Conservation (phyloP, 2,888 invertebrate genomes). For the Molorchus minor region DNA sequence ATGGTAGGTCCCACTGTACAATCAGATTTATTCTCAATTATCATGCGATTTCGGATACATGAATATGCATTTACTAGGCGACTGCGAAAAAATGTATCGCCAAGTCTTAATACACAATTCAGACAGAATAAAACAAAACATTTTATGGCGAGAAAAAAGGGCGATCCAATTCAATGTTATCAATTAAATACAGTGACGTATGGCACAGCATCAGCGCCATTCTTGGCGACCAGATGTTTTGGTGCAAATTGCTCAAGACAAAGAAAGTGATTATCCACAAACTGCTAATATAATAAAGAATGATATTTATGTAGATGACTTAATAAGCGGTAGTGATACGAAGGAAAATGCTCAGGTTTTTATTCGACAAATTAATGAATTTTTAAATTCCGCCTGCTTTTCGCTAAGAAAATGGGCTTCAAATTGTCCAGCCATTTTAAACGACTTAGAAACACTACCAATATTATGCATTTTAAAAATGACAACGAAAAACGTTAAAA, state of each 20-base stretch:
- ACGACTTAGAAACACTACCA: constrained; percentile 3
- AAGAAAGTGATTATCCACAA: too few relatives aligned
- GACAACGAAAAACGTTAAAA: constrained; percentile 17
- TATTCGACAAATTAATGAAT: background rate
- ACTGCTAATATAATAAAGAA: too few relatives aligned
- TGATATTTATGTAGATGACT: too few relatives aligned
- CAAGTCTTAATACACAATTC: background rate
- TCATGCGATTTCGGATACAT: background rate
- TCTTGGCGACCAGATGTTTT: background rate
- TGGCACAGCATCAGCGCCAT: background rate
- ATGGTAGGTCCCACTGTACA: constrained; percentile 3
- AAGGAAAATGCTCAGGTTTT: too few relatives aligned
- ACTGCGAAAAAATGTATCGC: constrained; percentile 8
- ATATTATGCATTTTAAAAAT: constrained; percentile 9
- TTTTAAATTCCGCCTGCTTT: background rate
- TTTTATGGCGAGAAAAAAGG: background rate
- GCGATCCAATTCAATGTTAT: background rate
- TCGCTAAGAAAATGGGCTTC: too few relatives aligned
- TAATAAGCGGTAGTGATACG: too few relatives aligned
- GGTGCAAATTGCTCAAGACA: background rate
- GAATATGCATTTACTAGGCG: background rate
- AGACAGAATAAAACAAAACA: constrained; percentile 1
- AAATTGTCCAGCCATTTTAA: constrained; percentile 1
- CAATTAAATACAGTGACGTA: constrained; percentile 3
- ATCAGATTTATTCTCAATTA: constrained; percentile 5